These are phyloP conservation scores for Cantharis flavilabris DNA, from an alignment of 2,888 invertebrate species.

Conservation along the genomic window DNA sequence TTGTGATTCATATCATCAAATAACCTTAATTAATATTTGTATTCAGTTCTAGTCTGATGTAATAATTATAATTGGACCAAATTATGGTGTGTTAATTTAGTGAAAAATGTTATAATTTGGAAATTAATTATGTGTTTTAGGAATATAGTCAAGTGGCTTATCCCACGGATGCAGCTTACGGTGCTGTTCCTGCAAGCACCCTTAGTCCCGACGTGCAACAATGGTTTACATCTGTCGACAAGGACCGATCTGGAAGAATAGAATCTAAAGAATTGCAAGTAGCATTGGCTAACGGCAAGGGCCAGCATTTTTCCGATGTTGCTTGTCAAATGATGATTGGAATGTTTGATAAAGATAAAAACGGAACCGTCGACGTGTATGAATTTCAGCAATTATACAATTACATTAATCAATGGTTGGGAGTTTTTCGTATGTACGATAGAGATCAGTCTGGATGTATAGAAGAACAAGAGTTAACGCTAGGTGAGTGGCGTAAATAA, in stretches of 20 bases:
- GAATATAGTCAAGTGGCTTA: neutral
- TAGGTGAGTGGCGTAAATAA: conserved; percentile 62
- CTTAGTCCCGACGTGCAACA: conserved; percentile 72
- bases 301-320: conserved; percentile 78
- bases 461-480: conserved; percentile 76
- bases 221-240: conserved; percentile 84
- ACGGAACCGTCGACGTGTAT: conserved; percentile 80
- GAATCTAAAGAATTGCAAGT: conserved; percentile 75
- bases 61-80: neutral
- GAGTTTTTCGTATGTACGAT: conserved; percentile 84
- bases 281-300: conserved; percentile 85
- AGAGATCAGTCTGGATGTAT: conserved; percentile 84
- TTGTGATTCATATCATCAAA: neutral
- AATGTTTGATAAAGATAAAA: conserved; percentile 86
- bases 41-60: neutral
- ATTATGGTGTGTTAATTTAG: neutral
- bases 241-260: conserved; percentile 82
- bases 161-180: neutral
- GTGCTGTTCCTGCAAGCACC: neutral
- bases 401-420: conserved; percentile 88
- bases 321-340: conserved; percentile 89
- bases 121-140: neutral
- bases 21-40: neutral
- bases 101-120: neutral
- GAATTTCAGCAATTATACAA: conserved; percentile 87